These are phyloP conservation scores for Zaprionus africanus DNA, from an alignment of 1,140 invertebrate species.

Conservation along the genomic window DNA sequence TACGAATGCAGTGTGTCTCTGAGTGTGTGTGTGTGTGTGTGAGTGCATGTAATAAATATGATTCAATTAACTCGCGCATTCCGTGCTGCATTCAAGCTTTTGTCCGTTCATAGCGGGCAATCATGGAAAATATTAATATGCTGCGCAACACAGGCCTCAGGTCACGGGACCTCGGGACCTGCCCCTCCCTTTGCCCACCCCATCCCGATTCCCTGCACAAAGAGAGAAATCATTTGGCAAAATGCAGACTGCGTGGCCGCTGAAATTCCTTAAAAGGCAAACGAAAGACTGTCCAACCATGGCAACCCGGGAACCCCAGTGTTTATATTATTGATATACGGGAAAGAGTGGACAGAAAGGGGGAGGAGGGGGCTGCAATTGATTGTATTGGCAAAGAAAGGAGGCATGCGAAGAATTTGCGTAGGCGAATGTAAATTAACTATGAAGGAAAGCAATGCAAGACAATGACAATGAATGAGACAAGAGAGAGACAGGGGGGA, in stretches of 20 bases:
- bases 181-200: not conserved
- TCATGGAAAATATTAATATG: not conserved
- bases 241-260: not conserved
- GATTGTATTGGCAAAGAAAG: not conserved
- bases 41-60: not conserved
- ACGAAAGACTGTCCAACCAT: not conserved
- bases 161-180: not conserved
- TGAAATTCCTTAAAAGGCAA: not conserved
- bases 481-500: too few relatives aligned
- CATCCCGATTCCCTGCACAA: not conserved
- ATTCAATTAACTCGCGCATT: not conserved
- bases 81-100: not conserved
- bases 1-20: not conserved
- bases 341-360: not conserved
- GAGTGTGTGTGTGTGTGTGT: not conserved
- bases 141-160: not conserved
- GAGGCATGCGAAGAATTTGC: not conserved
- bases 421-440: not conserved
- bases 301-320: not conserved
- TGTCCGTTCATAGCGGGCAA: not conserved
- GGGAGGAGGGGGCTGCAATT: not conserved
- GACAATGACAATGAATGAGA: too few relatives aligned
- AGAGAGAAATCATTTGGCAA: not conserved
- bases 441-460: not conserved
- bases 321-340: not conserved